These are phyloP conservation scores for Phrynosoma platyrhinos DNA, from an alignment of 2,113 vertebrate genomes.

Conservation along the genomic window DNA sequence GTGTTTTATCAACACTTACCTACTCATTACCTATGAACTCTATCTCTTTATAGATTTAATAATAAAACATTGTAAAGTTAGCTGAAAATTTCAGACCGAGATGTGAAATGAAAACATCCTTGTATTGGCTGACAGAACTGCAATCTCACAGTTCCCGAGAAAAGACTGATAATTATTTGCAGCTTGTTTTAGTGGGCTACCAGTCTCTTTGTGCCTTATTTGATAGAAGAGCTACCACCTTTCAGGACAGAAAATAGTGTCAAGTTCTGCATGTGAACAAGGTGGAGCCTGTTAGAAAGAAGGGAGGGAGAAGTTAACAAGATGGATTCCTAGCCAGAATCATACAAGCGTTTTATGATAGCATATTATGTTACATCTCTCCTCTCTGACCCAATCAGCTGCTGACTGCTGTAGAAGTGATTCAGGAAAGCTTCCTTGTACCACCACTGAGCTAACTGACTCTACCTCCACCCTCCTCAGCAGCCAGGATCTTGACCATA, in stretches of 20 bases:
- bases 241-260: neutral
- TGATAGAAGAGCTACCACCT: neutral
- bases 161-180: neutral
- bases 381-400: no score
- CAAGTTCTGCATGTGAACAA: no score
- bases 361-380: no score
- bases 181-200: neutral
- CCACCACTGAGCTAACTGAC: no score
- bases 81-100: neutral
- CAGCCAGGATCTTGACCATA: no score
- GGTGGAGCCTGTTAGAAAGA: no score
- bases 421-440: no score
- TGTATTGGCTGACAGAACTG: neutral
- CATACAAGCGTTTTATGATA: no score
- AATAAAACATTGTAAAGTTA: neutral
- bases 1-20: neutral
- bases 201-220: neutral
- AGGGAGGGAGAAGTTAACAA: no score
- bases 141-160: neutral
- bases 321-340: no score
- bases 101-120: constrained; percentile 4
- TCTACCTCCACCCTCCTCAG: no score
- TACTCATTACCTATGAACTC: neutral
- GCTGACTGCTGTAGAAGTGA: no score
- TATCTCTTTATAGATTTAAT: neutral